Evolutionary conservation across 1,140 invertebrate genomes (phyloP).

Genomic region (Panagrolaimus sp.): DNA sequence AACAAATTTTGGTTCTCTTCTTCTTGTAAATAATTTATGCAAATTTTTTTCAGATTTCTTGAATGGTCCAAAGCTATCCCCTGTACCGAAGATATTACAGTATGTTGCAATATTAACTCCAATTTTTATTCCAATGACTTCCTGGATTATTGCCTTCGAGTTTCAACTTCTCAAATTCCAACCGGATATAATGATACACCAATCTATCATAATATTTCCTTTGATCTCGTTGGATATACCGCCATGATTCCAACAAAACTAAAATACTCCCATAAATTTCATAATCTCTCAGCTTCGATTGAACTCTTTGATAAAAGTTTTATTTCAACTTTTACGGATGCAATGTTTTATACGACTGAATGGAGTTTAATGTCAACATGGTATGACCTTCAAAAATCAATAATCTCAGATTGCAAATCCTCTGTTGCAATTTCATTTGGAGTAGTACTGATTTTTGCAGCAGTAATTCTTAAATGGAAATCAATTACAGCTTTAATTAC

Average conservation of each 20-base stretch:
- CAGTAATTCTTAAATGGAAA: conserved; percentile 31
- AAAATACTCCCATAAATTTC: conserved; percentile 57
- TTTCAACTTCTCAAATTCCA: conserved; percentile 49
- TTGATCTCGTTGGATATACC: conserved; percentile 57
- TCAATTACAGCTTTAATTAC: conserved; percentile 70
- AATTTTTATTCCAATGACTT: conserved; percentile 40
- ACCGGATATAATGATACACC: conserved; percentile 58
- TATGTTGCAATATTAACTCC: conserved; percentile 51
- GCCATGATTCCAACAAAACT: conserved; percentile 51
- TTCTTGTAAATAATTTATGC: no score
- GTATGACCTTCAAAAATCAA: conserved; percentile 56
- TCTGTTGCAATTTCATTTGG: conserved; percentile 51
- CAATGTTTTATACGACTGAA: conserved; percentile 43
- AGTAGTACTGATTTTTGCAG: conserved; percentile 53
- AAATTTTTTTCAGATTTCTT: conserved; percentile 46
- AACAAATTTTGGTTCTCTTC: not conserved
- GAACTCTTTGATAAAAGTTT: conserved; percentile 36
- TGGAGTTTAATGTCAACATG: conserved; percentile 57
- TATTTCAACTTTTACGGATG: not conserved
- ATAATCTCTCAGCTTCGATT: conserved; percentile 52
- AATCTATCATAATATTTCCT: conserved; percentile 55
- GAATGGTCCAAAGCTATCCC: conserved; percentile 41
- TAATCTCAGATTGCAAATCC: conserved; percentile 46
- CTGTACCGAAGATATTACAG: conserved; percentile 22
- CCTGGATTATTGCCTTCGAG: conserved; percentile 53